phyloP scores from a whole-genome alignment of 92 coral and sea anemone species.

The Hydrozoanthus gracilis region DNA sequence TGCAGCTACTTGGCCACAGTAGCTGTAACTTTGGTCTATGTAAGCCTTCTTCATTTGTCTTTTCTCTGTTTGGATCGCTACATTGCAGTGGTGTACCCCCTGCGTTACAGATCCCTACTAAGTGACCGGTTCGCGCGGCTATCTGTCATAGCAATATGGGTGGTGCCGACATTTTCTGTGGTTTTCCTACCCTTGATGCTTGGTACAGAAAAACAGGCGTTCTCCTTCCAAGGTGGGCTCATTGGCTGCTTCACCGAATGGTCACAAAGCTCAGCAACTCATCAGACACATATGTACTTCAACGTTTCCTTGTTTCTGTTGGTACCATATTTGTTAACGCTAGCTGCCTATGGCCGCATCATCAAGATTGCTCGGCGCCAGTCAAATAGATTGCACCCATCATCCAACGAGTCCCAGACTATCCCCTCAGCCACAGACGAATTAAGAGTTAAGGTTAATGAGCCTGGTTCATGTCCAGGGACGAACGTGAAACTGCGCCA shows the following conservation, averaged over 20 bases:
- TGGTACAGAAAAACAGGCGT: slow-evolving; percentile 25
- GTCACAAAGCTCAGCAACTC: background rate
- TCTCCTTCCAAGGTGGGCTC: slow-evolving; percentile 17
- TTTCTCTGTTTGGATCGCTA: slow-evolving; percentile 59
- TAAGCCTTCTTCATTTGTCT: slow-evolving; percentile 42
- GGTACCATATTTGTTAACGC: slow-evolving; percentile 49
- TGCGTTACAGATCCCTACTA: slow-evolving; percentile 39
- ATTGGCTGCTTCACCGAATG: slow-evolving; percentile 28
- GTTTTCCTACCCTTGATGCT: slow-evolving; percentile 36
- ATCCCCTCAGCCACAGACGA: background rate
- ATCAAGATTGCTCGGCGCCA: slow-evolving; percentile 53
- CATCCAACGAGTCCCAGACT: slow-evolving; percentile 26
- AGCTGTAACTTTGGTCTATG: slow-evolving; percentile 16
- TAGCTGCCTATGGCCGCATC: slow-evolving; percentile 52
- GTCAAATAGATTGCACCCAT: slow-evolving; percentile 38
- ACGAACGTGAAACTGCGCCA: background rate
- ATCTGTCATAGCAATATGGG: slow-evolving; percentile 44
- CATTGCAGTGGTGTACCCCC: slow-evolving; percentile 48
- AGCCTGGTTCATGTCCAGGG: background rate
- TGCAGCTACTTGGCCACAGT: slow-evolving; percentile 40
- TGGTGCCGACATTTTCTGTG: slow-evolving; percentile 42
- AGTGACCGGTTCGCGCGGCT: background rate
- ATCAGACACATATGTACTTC: slow-evolving; percentile 32
- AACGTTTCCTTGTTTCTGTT: slow-evolving; percentile 43
- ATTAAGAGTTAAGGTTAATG: background rate